A percentile compares a stretch with the other conserved stretches of the same genome.
Conservation (phyloP, 2,113 vertebrate species). For the Phylloscopus trochiloides region DNA sequence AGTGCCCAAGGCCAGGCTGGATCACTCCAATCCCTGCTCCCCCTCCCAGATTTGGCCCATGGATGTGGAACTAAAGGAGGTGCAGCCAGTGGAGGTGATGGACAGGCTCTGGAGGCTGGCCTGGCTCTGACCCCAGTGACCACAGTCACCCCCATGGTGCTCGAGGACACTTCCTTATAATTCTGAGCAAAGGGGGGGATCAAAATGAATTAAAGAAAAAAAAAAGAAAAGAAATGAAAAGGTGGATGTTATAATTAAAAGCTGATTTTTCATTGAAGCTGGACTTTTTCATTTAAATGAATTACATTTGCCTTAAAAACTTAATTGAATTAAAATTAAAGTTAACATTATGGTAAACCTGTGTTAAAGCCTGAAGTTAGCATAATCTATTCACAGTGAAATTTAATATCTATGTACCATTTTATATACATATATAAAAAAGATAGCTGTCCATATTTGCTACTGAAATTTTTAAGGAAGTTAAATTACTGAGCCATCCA, state of each 20-base stretch:
- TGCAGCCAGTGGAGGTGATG: fast-evolving
- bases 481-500: background rate
- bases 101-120: background rate
- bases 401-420: background rate
- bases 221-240: background rate
- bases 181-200: background rate
- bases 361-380: background rate
- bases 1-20: background rate
- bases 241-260: constrained; percentile 5
- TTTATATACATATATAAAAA: background rate
- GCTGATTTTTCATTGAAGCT: background rate
- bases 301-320: constrained; percentile 14
- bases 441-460: background rate
- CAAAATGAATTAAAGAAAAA: background rate
- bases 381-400: background rate
- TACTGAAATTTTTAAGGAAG: background rate
- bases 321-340: constrained; percentile 4
- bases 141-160: fast-evolving
- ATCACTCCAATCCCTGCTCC: fast-evolving
- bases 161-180: background rate
- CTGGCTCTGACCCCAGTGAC: background rate
- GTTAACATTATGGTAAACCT: background rate
- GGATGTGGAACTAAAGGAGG: background rate
- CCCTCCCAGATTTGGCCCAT: background rate
- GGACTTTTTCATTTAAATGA: background rate